Evolutionary conservation across 2,888 invertebrate species (phyloP).

Genomic region (Drepana falcataria): DNA sequence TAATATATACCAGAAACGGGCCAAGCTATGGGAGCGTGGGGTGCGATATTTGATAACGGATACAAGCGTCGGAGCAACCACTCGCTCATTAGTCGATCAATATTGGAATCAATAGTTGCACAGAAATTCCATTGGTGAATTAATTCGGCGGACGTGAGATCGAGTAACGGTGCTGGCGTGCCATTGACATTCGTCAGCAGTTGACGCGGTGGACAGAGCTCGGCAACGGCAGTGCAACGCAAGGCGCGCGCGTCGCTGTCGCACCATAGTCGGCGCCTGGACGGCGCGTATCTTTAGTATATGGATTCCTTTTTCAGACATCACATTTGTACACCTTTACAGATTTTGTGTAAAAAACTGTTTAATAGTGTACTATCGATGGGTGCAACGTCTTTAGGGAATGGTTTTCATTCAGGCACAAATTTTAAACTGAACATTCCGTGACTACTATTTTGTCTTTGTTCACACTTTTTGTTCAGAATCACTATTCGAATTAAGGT

Average conservation of each 20-base stretch:
- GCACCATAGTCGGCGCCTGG: conserved; percentile 2
- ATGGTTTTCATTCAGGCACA: no score
- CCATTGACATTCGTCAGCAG: conserved; percentile 75
- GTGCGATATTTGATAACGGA: conserved; percentile 61
- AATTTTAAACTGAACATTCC: no score
- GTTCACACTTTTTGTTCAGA: no score
- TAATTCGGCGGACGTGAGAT: conserved; percentile 74
- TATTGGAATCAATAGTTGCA: conserved; percentile 62
- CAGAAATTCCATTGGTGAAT: conserved; percentile 70
- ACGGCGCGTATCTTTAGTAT: no score
- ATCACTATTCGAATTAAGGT: background rate
- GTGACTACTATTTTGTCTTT: no score
- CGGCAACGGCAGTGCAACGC: conserved; percentile 20
- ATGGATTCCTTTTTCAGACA: no score
- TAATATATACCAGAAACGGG: conserved; percentile 21
- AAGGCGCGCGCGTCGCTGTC: conserved; percentile 15
- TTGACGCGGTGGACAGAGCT: conserved; percentile 38
- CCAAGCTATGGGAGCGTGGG: conserved; percentile 40
- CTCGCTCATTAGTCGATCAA: conserved; percentile 67
- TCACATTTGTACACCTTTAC: no score
- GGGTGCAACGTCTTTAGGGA: no score
- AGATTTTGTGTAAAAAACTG: no score
- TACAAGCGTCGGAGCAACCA: conserved; percentile 50
- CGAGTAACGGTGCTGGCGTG: conserved; percentile 73
- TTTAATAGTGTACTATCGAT: no score